phyloP scores from a whole-genome alignment of 2,888 invertebrate genomes.

The Cerastis rubricosa region DNA sequence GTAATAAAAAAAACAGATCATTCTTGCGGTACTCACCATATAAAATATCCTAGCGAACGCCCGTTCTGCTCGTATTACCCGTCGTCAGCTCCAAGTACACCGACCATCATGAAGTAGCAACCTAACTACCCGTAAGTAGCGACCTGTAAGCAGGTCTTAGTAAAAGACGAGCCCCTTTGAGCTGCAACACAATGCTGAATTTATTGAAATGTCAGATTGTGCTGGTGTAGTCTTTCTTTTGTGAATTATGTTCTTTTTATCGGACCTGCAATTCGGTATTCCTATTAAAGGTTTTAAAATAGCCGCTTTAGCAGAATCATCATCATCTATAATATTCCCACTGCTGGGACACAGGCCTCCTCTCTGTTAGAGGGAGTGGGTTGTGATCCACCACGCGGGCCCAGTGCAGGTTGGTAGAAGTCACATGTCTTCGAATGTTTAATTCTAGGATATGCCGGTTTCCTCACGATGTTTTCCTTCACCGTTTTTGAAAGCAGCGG shows the following conservation, averaged over 20 bases:
- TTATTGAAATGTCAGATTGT: constrained; percentile 8
- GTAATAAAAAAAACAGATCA: background rate
- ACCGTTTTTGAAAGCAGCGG: too few species aligned
- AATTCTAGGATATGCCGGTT: too few species aligned
- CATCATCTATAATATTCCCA: too few species aligned
- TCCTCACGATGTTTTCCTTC: too few species aligned
- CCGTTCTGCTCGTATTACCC: constrained; percentile 13
- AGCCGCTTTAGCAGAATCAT: background rate
- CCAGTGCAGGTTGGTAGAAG: too few species aligned
- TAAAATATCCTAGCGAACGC: constrained; percentile 10
- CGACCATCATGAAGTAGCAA: constrained; percentile 15
- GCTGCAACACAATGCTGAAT: background rate
- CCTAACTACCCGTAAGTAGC: constrained; percentile 9
- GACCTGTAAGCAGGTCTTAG: constrained; percentile 1
- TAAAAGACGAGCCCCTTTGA: background rate
- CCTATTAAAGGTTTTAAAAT: background rate
- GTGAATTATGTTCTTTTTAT: background rate
- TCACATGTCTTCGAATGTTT: too few species aligned
- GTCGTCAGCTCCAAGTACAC: constrained; percentile 3
- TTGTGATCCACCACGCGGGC: too few species aligned
- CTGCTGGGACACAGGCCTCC: too few species aligned
- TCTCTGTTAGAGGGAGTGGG: too few species aligned
- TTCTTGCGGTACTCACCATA: too few species aligned
- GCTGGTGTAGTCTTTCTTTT: constrained; percentile 1
- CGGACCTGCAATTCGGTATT: background rate